Base-by-base conservation (phyloP, 1,140 invertebrate genomes). In the Drosophila elegans region DNA sequence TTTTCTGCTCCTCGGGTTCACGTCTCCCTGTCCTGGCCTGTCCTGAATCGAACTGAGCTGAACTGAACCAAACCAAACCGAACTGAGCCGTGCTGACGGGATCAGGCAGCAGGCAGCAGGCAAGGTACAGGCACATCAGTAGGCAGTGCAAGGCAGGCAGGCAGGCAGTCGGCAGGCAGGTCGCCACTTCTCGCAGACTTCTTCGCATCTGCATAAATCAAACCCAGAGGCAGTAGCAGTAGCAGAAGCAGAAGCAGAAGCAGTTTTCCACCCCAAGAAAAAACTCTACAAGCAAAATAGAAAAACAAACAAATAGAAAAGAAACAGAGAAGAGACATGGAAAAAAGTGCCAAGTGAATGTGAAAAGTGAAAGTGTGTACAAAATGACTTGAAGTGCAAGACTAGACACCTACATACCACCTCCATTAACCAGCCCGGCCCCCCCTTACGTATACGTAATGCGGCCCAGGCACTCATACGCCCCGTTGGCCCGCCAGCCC, bases 161-260 rank as follows among this genome's bases (percentile, higher is more conserved):
- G 72, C 78, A 80, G 79, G 74, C 78, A 83, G 83, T 76, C 59
- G 71, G 71, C 68, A 86, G 73, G 79, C 79, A 82, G 79, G 83
- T 88, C 78, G 74, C 54, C 74, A 76, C 60, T 75, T 75, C 73
- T 74, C 72, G 71, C 74, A 77, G 74, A 69, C 64, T 57, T 77
- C 74, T 86, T 82, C 74, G 83, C 84, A 85, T 75, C 77, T 71
- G 81, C 77, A 89, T 90, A 89, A 89, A 89, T 90, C 85, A 89
- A 74, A 34, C 54, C 59, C 53, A 53, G 54, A 69, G 49, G 55
- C 55, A 69, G 39, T 60, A 44, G 57, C 55, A 69, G 39, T 60
- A 44, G 57, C 60, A 68, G 61, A 60, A 56, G 32, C 55, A 60
- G 59, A 39, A 62, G 60, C 56, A 57, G 42, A 12, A 21, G 41